phyloP scores from a whole-genome alignment of 2,888 invertebrate species.

The Tolmerus cingulatus region DNA sequence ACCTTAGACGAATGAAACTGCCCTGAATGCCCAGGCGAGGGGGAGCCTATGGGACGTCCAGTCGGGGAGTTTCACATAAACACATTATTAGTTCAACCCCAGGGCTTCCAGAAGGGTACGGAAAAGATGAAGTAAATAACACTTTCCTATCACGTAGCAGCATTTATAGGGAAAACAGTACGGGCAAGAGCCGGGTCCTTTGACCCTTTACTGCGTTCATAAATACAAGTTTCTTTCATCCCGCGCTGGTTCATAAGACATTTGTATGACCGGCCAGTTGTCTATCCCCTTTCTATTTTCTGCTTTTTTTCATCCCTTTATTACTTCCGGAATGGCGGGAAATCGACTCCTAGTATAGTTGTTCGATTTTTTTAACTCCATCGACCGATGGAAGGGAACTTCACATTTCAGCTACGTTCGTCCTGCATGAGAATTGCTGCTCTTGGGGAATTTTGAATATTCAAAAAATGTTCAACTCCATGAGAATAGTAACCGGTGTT shows the following conservation, averaged over 20 bases:
- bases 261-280: slow-evolving; percentile 4
- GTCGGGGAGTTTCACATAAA: slow-evolving; percentile 18
- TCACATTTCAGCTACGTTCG: background rate
- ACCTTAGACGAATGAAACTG: slow-evolving; percentile 4
- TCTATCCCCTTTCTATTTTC: slow-evolving; percentile 4
- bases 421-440: background rate
- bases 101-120: background rate
- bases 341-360: background rate
- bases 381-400: background rate
- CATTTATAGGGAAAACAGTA: slow-evolving; percentile 39
- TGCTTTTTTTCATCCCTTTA: background rate
- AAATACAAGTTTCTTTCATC: background rate
- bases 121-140: slow-evolving; percentile 12
- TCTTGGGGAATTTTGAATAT: background rate
- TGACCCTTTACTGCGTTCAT: slow-evolving; percentile 6
- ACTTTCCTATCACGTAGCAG: slow-evolving; percentile 37
- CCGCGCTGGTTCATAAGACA: background rate
- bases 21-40: background rate
- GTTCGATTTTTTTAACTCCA: background rate
- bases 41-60: background rate
- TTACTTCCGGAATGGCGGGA: background rate
- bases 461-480: background rate
- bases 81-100: slow-evolving; percentile 33
- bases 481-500: background rate
- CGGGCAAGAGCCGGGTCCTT: background rate